Evolutionary conservation across 2,888 invertebrate genomes (phyloP), one percentile per base, ranked within the genome.

Genomic region (Anthophora plumipes): DNA sequence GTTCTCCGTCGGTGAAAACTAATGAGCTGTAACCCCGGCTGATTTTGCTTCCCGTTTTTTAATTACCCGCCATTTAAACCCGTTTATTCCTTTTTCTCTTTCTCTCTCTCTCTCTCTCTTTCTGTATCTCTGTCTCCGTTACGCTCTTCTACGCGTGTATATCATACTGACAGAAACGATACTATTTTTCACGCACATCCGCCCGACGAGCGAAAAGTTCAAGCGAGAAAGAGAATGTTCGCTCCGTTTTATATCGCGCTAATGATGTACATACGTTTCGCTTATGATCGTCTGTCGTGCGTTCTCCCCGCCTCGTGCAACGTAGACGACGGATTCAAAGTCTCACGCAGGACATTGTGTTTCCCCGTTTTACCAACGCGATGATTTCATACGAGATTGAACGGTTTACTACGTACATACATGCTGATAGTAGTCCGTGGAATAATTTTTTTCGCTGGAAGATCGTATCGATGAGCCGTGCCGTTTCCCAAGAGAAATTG

Each of bases 11-110:
- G 68, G 52, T 80, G 80, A 74, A 80, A 80, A 80, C 78, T 90
- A 90, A 90, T 90, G 90, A 90, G 90, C 87, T 83, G 84, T 85
- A 85, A 86, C 77, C 76, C 69, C 71, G 83, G 76, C 88, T 88
- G 68, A 90, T 89, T 90, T 90, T 86, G 78, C 80, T 63, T 74
- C 74, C 81, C 75, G 80, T 69, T 86, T 71, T 89, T 86, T 89
- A 90, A 90, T 90, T 90, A 85, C 87, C 85, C 73, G 70, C 67
- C 83, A 83, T 89, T 89, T 87, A 87, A 82, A 68, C 68, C 52
- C 66, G 54, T 59, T 72, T 74, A 71, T 61, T 37, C 22, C 31
- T 57, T 37, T 46, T 46, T 54, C 46, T 39, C n/a, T 22, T 25
- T 37, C 20, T 37, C 6, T 46, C 1, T 12, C 2, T 3, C 61